Base-by-base conservation (phyloP, 1,140 invertebrate genomes). In the Ericerus pela region DNA sequence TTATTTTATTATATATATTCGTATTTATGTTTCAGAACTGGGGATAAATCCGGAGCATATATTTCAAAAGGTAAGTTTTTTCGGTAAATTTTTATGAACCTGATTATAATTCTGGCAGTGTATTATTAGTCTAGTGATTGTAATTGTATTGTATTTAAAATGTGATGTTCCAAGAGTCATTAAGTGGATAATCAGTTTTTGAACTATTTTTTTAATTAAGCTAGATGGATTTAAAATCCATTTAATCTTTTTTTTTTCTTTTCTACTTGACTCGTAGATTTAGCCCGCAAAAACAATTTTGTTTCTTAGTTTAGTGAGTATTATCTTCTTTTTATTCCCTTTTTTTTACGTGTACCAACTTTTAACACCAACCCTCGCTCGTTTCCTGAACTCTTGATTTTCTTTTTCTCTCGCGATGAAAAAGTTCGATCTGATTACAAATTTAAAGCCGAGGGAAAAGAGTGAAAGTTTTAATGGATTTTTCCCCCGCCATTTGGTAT, bases 1-100 rank as follows among this genome's bases (percentile, higher is more conserved):
- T 47, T 4, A n/a, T 3, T 18, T 47, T 47, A 47, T 47, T 47
- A 47, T 10, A 14, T 14, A 8, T 47, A 24, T 47, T 47, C 26
- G 22, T 47, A 18, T 47, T 16, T 41, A 12, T 47, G 41, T 47
- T 47, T 22, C 41, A 47, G 41, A 47, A 47, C 41, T 47, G 41
- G 41, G 41, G 26, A 47, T 47, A 47, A 47, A 47, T 47, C 41
- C 41, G 41, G 41, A 47, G 18, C 41, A 47, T 47, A 47, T 47
- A 24, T 47, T 47, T 47, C 41, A 47, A 47, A 47, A 47, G 41
- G 41, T 47, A 47, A 47, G 41, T 47, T 47, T 20, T 20, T 22
- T 24, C 8, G n/a, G n/a, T 24, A 47, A 47, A 47, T 18, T 47
- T 47, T 47, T 47, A 47, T n/a, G n/a, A n/a, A n/a, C n/a, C n/a